Conservation (phyloP, 2,888 invertebrate species). For the Apotomis turbidana region DNA sequence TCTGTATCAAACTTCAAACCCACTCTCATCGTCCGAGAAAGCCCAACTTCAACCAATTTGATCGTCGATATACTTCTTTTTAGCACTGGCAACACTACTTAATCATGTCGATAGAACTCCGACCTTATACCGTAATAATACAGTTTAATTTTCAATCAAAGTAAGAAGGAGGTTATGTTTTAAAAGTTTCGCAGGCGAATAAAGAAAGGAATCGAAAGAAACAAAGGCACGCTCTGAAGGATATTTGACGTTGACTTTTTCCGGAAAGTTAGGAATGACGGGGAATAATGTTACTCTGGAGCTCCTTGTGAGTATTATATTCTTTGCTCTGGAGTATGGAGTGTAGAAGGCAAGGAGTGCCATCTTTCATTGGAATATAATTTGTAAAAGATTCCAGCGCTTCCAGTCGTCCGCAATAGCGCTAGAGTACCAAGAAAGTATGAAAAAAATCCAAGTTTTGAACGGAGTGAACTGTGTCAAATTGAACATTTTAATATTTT, state of each 20-base stretch:
- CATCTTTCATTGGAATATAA: too few species aligned
- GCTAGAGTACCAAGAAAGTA: too few species aligned
- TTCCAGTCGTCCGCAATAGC: too few species aligned
- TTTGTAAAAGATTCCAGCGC: too few species aligned
- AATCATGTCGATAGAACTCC: not conserved
- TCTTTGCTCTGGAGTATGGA: too few species aligned
- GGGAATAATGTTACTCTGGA: too few species aligned
- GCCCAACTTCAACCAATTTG: not conserved
- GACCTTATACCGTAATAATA: not conserved
- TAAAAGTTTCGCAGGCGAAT: not conserved
- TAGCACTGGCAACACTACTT: not conserved
- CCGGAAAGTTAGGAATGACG: not conserved
- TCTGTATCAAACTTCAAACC: not conserved
- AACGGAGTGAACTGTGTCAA: too few species aligned
- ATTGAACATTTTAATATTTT: too few species aligned
- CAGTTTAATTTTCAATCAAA: not conserved
- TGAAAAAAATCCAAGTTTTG: too few species aligned
- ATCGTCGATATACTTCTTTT: not conserved
- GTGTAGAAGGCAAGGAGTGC: too few species aligned
- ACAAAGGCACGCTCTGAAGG: constrained; percentile 12
- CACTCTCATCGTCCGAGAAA: not conserved
- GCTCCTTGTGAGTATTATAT: too few species aligned
- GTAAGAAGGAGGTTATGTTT: not conserved
- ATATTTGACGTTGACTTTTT: constrained; percentile 12
- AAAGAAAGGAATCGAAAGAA: constrained; percentile 6